Conservation (phyloP, 2,888 invertebrate genomes). For the Omphaloscelis lunosa region DNA sequence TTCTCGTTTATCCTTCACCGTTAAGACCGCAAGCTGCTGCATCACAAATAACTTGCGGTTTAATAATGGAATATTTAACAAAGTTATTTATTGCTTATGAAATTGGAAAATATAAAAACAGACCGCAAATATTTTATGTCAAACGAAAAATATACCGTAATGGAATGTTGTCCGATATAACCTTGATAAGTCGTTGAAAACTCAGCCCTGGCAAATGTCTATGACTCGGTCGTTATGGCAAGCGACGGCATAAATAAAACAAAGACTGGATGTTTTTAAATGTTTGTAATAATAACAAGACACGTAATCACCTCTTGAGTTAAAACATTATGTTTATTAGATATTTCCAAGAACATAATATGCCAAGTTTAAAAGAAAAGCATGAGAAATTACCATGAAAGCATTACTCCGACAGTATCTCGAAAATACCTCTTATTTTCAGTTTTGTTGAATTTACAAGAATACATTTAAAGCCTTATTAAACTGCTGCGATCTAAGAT, state of each 20-base stretch:
- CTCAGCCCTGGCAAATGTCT: constrained; percentile 7
- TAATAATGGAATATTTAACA: constrained; percentile 21
- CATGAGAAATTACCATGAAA: not conserved
- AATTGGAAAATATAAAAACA: constrained; percentile 40
- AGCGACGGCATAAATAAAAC: constrained; percentile 31
- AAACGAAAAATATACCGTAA: constrained; percentile 9
- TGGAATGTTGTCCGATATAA: constrained; percentile 24
- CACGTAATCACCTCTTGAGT: constrained; percentile 3
- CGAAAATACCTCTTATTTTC: not conserved
- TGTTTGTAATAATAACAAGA: constrained; percentile 14
- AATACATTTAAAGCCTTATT: not conserved
- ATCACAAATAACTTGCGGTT: constrained; percentile 10
- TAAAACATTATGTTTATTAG: not conserved
- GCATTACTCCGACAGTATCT: not conserved
- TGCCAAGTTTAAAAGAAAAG: not conserved
- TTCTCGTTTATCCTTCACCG: constrained; percentile 28
- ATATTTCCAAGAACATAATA: constrained; percentile 2
- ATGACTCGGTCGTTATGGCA: constrained; percentile 9
- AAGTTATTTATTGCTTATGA: constrained; percentile 31
- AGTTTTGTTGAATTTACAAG: not conserved
- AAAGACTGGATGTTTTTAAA: not conserved
- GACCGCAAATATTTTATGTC: constrained; percentile 6
- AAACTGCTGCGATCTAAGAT: constrained; percentile 1
- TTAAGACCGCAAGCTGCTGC: constrained; percentile 9
- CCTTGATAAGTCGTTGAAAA: constrained; percentile 43